Base-by-base conservation (phyloP, 2,113 vertebrate species). In the Centrocercus urophasianus region DNA sequence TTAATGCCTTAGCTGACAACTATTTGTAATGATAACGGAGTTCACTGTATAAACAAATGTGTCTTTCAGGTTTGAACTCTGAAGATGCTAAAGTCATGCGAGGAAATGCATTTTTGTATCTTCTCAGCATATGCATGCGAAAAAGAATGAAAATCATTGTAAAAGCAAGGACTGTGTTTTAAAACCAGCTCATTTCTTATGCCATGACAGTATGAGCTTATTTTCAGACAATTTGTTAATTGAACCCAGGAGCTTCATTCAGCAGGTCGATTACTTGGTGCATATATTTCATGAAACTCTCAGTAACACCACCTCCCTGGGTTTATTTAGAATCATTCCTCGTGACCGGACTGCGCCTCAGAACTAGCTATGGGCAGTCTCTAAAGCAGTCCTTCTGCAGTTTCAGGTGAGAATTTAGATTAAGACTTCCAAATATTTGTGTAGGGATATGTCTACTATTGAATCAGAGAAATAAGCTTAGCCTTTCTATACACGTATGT, bases 301-400 rank as follows among this genome's bases (percentile, higher is more conserved):
- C 65, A 75, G 72, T 52, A 75, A 74, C 36, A 28, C 47, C 72
- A 90, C 57, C 38, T 83, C 61, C 66, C 38, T 40, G n/a, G 82
- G 64, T 70, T 77, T 75, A 48, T 69, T 88, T 34, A 83, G 38
- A 87, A 83, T 24, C 4, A 54, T 83, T 86, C 86, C 56, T 74
- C 83, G 76, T 83, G 75, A 91, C 57, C 75, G 73, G 50, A 34
- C 32, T 54, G 70, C 89, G 84, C 94, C 59, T 83, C 80, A 96
- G 86, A 96, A 67, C 54, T 76, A 86, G 67, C 27, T 38, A 56
- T 42, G 63, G 73, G 59, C 61, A 52, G 85, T 91, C 89, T 91
- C 82, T 83, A 69, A 85, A 90, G 32, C 43, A 81, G 77, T 14
- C 59, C 21, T 42, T 89, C 24, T 43, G 40, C 65, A 60, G 59